Base-by-base conservation (phyloP, 2,888 invertebrate genomes). In the Archips xylosteana region DNA sequence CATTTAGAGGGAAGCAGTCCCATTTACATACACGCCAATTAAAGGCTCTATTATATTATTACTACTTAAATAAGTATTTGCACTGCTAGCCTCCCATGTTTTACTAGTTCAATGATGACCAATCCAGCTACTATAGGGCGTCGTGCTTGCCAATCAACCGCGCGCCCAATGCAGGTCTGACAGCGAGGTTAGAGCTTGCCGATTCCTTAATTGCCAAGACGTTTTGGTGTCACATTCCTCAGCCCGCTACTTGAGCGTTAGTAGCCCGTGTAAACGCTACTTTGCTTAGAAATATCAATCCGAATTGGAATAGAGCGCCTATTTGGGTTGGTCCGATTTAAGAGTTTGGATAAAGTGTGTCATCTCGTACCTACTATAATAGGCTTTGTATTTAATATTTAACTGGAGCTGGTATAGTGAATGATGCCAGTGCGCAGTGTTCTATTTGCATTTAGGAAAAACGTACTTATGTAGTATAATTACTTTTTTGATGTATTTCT, bases 191-290 rank as follows among this genome's bases (percentile, higher is more conserved):
- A 93, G 86, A 89, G 89, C 93, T 93, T 94, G 93, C 93, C 92
- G 94, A 93, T 94, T 94, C 94, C 94, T 93, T 94, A 94, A 94
- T 94, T 94, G 94, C 92, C 89, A 88, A 92, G 94, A 94, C 94
- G 94, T 94, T 93, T 93, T 92, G 94, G 93, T 94, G 94, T 92
- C 94, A 92, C 89, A 92, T 90, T 91, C 92, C 89, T 82, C 79
- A 80, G 83, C 78, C 85, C 82, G 88, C 91, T 90, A 91, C 91
- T 87, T 88, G 82, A 82, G 81, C 83, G 79, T 78, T 81, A 79
- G 81, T 82, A 84, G 82, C 75, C 79, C 80, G 71, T 77, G 78
- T 79, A 76, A 78, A 78, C 76, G 75, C 74, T 76, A 76, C 75
- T 78, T 78, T 67, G 82, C 85, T 79, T 83, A 76, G 78, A 77